phyloP scores from a whole-genome alignment of 30 jellyfish, hydroid and myxozoan species.

The Chrysaora quinquecirrha region DNA sequence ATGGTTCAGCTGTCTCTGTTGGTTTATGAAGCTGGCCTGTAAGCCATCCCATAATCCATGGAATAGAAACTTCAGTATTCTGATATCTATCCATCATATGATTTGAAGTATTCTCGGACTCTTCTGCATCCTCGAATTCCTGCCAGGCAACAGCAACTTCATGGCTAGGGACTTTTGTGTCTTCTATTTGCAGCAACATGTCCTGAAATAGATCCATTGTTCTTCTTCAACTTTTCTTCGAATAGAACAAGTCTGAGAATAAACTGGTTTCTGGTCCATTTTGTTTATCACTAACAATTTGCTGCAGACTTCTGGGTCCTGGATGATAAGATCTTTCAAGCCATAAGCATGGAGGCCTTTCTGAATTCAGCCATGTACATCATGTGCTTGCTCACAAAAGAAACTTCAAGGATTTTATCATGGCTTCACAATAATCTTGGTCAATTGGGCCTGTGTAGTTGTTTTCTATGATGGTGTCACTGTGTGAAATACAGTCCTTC shows the following conservation, averaged over 20 bases:
- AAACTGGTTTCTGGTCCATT: slow-evolving; percentile 36
- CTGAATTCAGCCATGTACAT: slow-evolving; percentile 43
- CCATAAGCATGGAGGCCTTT: slow-evolving; percentile 54
- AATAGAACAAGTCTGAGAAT: slow-evolving; percentile 6
- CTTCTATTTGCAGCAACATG: slow-evolving; percentile 24
- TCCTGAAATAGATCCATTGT: slow-evolving; percentile 48
- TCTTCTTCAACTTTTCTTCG: slow-evolving; percentile 30
- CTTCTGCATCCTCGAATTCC: slow-evolving; percentile 34
- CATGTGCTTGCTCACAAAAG: slow-evolving; percentile 40
- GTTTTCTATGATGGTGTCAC: slow-evolving; percentile 54
- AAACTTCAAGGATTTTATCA: slow-evolving; percentile 32
- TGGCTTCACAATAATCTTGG: slow-evolving; percentile 39
- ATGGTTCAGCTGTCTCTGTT: background rate
- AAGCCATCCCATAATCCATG: slow-evolving; percentile 46
- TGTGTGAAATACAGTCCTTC: slow-evolving; percentile 12
- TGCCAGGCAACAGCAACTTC: slow-evolving; percentile 38
- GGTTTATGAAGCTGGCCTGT: slow-evolving; percentile 52
- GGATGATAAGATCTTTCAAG: slow-evolving; percentile 24
- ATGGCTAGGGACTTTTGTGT: background rate
- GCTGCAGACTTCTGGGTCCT: slow-evolving; percentile 54
- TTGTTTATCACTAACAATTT: slow-evolving; percentile 25
- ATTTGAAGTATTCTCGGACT: slow-evolving; percentile 8
- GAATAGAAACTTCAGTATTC: slow-evolving; percentile 23
- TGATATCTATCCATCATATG: slow-evolving; percentile 21
- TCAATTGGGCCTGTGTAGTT: slow-evolving; percentile 57